Percentiles rank a stretch among this genome's conserved stretches.
phyloP scores from a whole-genome alignment of 1,140 invertebrate species.

The Lordiphosa stackelbergi region DNA sequence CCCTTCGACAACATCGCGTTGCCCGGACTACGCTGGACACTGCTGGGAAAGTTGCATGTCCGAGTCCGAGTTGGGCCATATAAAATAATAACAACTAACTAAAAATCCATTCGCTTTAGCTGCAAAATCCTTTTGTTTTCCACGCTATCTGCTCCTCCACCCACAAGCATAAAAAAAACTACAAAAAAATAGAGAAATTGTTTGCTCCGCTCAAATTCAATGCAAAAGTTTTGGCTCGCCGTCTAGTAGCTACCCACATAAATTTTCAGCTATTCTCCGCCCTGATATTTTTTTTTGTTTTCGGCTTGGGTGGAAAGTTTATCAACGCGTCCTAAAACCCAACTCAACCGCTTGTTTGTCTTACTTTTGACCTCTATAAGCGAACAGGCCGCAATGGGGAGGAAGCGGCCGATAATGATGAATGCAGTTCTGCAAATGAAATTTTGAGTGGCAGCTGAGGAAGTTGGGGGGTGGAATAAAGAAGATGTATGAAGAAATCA shows the following conservation, averaged over 20 bases:
- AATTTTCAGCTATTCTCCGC: slow-evolving; percentile 32
- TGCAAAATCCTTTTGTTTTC: slow-evolving; percentile 73
- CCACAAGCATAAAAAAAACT: slow-evolving; percentile 52
- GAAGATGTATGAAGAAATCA: neutral
- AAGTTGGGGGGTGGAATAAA: neutral
- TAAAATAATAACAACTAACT: slow-evolving; percentile 75
- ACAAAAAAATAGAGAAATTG: slow-evolving; percentile 56
- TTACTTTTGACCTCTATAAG: slow-evolving; percentile 74
- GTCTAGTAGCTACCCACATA: slow-evolving; percentile 65
- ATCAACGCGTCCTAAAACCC: slow-evolving; percentile 51
- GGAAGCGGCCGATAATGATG: slow-evolving; percentile 57
- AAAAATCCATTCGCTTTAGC: slow-evolving; percentile 74
- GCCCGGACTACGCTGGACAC: slow-evolving; percentile 48
- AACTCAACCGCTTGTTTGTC: slow-evolving; percentile 66
- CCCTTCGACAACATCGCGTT: slow-evolving; percentile 41
- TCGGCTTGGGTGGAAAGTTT: slow-evolving; percentile 57
- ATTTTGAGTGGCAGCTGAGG: neutral
- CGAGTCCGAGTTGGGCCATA: slow-evolving; percentile 57
- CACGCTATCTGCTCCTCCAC: slow-evolving; percentile 2
- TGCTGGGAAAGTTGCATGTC: slow-evolving; percentile 67
- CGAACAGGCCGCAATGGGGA: slow-evolving; percentile 21
- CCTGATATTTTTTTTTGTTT: slow-evolving; percentile 29
- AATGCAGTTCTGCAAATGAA: slow-evolving; percentile 20
- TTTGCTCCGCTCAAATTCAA: slow-evolving; percentile 73
- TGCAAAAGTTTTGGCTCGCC: slow-evolving; percentile 70